Evolutionary conservation across 1,140 invertebrate species (phyloP), one percentile per base, ranked within the genome.

Genomic region (Drosophila miranda): DNA sequence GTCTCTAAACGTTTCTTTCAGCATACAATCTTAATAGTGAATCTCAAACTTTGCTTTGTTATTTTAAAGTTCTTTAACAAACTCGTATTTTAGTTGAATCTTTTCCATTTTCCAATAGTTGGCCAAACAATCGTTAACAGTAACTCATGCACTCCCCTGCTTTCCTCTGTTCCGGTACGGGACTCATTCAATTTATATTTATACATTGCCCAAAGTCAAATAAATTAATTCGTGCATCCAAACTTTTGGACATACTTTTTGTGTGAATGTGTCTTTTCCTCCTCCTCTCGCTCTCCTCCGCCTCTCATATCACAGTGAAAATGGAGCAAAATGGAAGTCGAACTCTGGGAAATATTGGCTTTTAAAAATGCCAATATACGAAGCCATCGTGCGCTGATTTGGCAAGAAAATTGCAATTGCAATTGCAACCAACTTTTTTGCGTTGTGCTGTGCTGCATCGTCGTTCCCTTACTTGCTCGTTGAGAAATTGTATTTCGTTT

Each of bases 401-500:
- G 66, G 74, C 77, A 87, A 87, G 82, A 81, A 83, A 87, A 86
- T 87, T 87, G 78, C 82, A 78, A 72, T 78, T 64, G 72, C 53
- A 45, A 64, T 68, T 68, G 64, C 78, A 82, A 58, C 61, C 55
- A 87, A 87, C 66, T 78, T 87, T 77, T 75, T 77, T 48, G 44
- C 43, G 61, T 48, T 67, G 49, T 42, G 41, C 45, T 52, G 19
- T 42, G 59, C 55, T 42, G 7, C 11, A 4, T 38, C 34, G 9
- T 13, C 11, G 34, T 38, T 38, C 11, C 11, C 34, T 38, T 11
- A 13, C 34, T 38, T 38, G 55, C 69, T 77, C 58, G 70, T 72
- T 87, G 82, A 87, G 75, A 87, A 87, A 87, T 87, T 87, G 82
- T 87, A 87, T 87, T 87, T 87, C 82, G 79, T 87, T 87, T 78